Conservation (phyloP, 37 sponge, comb jelly and placozoan species). For the Mnemiopsis leidyi region DNA sequence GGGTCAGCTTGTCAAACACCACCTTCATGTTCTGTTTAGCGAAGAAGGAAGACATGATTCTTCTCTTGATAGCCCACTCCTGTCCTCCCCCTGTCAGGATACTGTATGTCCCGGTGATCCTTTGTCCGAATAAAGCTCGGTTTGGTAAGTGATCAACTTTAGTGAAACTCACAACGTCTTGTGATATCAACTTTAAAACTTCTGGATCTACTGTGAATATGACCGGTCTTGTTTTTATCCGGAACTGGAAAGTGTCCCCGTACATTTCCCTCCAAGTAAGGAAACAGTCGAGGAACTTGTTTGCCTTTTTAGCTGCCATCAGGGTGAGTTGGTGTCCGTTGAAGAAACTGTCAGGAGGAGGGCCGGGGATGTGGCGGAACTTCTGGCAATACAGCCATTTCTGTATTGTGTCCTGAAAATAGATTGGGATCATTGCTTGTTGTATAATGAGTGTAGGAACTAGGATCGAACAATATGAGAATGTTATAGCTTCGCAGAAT, state of each 20-base stretch:
- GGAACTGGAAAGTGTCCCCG: not conserved
- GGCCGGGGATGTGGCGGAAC: conserved; percentile 19
- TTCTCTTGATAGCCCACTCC: conserved; percentile 4
- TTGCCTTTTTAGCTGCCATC: not conserved
- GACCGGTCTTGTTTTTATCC: conserved; percentile 2
- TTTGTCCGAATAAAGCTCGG: conserved; percentile 7
- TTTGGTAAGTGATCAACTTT: conserved; percentile 9
- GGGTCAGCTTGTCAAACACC: not conserved
- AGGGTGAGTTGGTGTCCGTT: not conserved
- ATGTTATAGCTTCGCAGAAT: too few relatives aligned
- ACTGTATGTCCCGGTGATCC: not conserved
- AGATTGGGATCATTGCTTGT: too few relatives aligned
- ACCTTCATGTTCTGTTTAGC: conserved; percentile 26
- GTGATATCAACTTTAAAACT: not conserved
- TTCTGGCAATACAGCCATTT: conserved; percentile 20
- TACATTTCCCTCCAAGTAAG: not conserved
- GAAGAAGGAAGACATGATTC: conserved; percentile 1
- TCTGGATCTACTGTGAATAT: conserved; percentile 25
- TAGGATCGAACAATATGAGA: too few relatives aligned
- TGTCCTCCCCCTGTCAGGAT: conserved; percentile 20
- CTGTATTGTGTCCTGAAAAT: conserved; percentile 5
- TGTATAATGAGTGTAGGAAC: too few relatives aligned
- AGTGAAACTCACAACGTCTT: not conserved
- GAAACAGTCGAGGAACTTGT: not conserved
- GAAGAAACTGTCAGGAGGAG: not conserved